Evolutionary conservation across 1,140 invertebrate species (phyloP), one percentile per base, ranked within the genome.

Genomic region (Cotesia typhae): DNA sequence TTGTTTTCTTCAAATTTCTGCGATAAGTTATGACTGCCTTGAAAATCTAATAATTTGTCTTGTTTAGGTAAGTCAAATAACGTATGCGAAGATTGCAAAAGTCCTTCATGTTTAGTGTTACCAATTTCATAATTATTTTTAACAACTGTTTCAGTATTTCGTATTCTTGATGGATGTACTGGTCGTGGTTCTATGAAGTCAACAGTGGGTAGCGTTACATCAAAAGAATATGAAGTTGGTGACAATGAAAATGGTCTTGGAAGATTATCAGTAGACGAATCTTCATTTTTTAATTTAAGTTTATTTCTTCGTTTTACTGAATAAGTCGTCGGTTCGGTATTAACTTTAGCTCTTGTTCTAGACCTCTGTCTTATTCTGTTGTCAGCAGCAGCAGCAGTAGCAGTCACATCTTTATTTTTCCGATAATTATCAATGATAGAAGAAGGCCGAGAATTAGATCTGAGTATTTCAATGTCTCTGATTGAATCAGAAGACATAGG

Each of bases 401-500:
- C 57, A 17, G 53, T 20, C 3, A n/a, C 2, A 14, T 1, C 57
- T 35, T 41, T 47, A 60, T 35, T 36, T 1, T 10, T 51, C 28
- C 57, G 37, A 9, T 20, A 4, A 17, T 52, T 47, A 17, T 4
- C 38, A 28, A 28, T 28, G 28, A 28, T 3, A 5, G 38, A 4
- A 64, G 55, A 41, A 12, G 59, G 52, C 12, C 4, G 4, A 5
- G 28, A 14, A 35, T 64, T 14, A 4, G 81, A 82, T 38, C 63
- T 77, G 2, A 77, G 12, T 28, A 82, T 79, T 53, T 83, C 77
- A 20, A 79, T 37, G 4, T 78, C 67, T 14, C 51, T 53, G 60
- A 67, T 70, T 1, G 64, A 36, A 53, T 75, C 68, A 0, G 35
- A 75, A 4, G 69, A 38, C 64, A 51, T 36, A 14, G 64, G 47